Evolutionary conservation across 2,888 invertebrate genomes (phyloP), one percentile per base, ranked within the genome.

Genomic region (Agriopis aurantiaria): DNA sequence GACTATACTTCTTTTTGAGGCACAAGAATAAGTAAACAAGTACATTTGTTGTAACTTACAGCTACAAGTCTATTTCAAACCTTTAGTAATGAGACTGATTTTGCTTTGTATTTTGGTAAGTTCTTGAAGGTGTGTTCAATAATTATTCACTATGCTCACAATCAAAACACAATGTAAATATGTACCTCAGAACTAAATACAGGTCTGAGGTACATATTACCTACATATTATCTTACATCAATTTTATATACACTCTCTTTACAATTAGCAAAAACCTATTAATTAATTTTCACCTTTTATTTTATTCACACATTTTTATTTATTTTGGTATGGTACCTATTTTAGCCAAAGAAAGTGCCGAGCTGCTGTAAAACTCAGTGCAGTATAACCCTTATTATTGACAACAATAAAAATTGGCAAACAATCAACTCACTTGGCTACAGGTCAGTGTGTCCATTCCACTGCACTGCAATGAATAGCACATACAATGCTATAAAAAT

Each of bases 21-120:
- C 61, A 60, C 67, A 57, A 17, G 64, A 56, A 69, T 63, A 66
- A 65, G 69, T 75, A 73, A 75, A 75, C 72, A 75, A 63, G 68
- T 57, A 63, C 59, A 70, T 65, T 45, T 61, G 8, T 51, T 45
- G 61, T 49, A 53, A 60, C 45, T 60, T 65, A 14, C 56, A 61
- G 60, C 52, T 12, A 48, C 8, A 43, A 43, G 43, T 43, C 43
- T 43, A 43, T 10, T 9, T 43, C 8, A 43, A 33, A 33, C 3
- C 33, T 33, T 33, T 33, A 33, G 33, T 33, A 33, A 33, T 33
- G 33, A 33, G 1, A 33, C 33, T 33, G 33, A 33, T 33, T 3
- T 33, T 33, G 5, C 33, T 33, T 33, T 1, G 33, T 4, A 33
- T 33, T 3, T 33, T 33, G 33, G 33, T 33, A 33, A 33, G 33